Evolutionary conservation across 30 jellyfish, hydroid and myxozoan species (phyloP), one percentile per base, ranked within the genome.

Genomic region (Turritopsis dohrnii): DNA sequence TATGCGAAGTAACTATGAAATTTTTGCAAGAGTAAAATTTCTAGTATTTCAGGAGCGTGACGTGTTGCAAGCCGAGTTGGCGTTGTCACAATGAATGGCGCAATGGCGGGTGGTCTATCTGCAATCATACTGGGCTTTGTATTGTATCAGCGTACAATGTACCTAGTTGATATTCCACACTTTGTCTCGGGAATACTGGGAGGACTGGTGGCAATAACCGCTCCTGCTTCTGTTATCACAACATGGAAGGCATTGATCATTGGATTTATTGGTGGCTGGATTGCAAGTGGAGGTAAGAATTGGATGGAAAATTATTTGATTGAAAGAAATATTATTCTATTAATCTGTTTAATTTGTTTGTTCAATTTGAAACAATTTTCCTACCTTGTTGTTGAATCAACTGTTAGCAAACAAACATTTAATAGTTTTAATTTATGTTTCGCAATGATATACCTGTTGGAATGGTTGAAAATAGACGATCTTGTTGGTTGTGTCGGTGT

Each of bases 71-170:
- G 88, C 54, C 54, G 60, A 23, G 89, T 65, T 28, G 90, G 90
- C 16, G 90, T 84, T 5, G 90, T 84, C 21, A 85, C 92, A 53
- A 85, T 85, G 90, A 85, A 85, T 79, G 92, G 92, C 53, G 90
- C 92, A 3, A 76, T 85, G 54, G 92, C 80, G 24, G 92, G 92
- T 24, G 92, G 92, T 30, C 7, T 79, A n/a, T 76, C 74, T 21
- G 92, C 89, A 20, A 71, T 85, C 52, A 17, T 76, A 25, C 76
- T 66, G 24, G 80, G 84, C 19, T 1, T 52, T 21, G 24, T 28
- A 24, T 1, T 73, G 52, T 29, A 21, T n/a, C 24, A 8, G 20
- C 80, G 69, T 53, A 18, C 77, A 17, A 77, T 79, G 60, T 72
- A 74, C 0, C 22, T 76, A 16, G 29, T 85, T 24, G 92, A 85